These are phyloP conservation scores for Beaufortia kweichowensis DNA, from an alignment of 2,113 vertebrate species.

Conservation along the genomic window DNA sequence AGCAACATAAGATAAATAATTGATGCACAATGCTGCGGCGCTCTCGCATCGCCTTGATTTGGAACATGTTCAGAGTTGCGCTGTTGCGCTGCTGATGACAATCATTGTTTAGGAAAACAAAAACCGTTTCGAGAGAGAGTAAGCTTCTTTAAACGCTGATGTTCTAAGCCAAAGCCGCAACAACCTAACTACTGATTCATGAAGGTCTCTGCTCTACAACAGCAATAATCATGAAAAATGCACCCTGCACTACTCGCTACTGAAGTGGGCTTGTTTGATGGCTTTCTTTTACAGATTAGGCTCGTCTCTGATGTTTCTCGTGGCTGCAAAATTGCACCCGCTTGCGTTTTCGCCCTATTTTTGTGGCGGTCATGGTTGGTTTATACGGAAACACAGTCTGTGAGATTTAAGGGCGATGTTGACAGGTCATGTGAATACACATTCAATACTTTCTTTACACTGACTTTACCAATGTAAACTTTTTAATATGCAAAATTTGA, in stretches of 20 bases:
- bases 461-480: background rate
- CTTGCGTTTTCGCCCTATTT: conserved; percentile 43
- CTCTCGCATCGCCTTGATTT: conserved; percentile 64
- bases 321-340: conserved; percentile 54
- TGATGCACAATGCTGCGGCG: conserved; percentile 79
- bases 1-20: conserved; percentile 91
- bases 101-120: conserved; percentile 64
- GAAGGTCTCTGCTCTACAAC: conserved; percentile 54
- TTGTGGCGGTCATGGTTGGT: conserved; percentile 45
- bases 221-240: conserved; percentile 61
- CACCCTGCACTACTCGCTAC: conserved; percentile 51
- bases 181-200: conserved; percentile 56
- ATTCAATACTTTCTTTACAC: background rate
- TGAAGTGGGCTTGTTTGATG: conserved; percentile 56
- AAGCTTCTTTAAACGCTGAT: conserved; percentile 40
- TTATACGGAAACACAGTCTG: conserved; percentile 49
- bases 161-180: conserved; percentile 49
- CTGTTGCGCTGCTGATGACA: conserved; percentile 58
- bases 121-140: conserved; percentile 14
- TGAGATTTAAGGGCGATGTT: conserved; percentile 41
- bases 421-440: conserved; percentile 15
- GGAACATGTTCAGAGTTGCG: conserved; percentile 55
- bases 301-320: conserved; percentile 52
- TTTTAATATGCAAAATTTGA: too few species aligned
- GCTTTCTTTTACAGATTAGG: conserved; percentile 59